Conservation (phyloP, 1,140 invertebrate species). For the Episyrphus balteatus region DNA sequence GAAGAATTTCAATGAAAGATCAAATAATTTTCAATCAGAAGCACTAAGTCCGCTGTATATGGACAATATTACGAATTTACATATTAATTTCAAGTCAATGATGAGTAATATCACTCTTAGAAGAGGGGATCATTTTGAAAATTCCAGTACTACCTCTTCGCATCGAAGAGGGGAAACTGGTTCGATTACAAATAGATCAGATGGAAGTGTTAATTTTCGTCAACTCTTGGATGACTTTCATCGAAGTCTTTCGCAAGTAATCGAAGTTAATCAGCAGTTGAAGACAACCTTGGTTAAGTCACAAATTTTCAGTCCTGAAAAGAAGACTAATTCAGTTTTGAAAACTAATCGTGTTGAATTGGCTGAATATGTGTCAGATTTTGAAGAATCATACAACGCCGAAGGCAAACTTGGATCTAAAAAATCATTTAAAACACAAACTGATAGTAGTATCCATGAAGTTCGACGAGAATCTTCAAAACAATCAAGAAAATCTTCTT, state of each 20-base stretch:
- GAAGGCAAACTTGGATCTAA: not conserved
- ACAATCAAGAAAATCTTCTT: not conserved
- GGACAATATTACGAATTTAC: constrained; percentile 9
- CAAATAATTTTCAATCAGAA: not conserved
- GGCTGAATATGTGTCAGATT: constrained; percentile 8
- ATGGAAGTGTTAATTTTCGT: constrained; percentile 3
- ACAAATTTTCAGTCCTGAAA: constrained; percentile 5
- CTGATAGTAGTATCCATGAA: not conserved
- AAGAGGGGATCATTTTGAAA: not conserved
- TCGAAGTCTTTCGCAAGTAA: constrained; percentile 14
- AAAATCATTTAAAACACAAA: not conserved
- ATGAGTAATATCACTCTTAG: not conserved
- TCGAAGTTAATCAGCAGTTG: constrained; percentile 15
- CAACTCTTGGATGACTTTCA: constrained; percentile 12
- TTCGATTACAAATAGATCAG: not conserved
- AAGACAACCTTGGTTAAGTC: constrained; percentile 9
- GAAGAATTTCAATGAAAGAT: constrained; percentile 1
- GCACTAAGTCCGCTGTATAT: constrained; percentile 10
- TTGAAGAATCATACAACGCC: not conserved
- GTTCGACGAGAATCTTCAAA: no score
- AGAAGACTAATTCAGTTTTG: not conserved
- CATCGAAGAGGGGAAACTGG: not conserved
- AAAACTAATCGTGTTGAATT: not conserved
- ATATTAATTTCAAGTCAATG: constrained; percentile 4
- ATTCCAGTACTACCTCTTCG: no score